Percentiles rank a stretch among this genome's conserved stretches.
phyloP scores from a whole-genome alignment of 2,113 vertebrate genomes.

The Vanacampus margaritifer region DNA sequence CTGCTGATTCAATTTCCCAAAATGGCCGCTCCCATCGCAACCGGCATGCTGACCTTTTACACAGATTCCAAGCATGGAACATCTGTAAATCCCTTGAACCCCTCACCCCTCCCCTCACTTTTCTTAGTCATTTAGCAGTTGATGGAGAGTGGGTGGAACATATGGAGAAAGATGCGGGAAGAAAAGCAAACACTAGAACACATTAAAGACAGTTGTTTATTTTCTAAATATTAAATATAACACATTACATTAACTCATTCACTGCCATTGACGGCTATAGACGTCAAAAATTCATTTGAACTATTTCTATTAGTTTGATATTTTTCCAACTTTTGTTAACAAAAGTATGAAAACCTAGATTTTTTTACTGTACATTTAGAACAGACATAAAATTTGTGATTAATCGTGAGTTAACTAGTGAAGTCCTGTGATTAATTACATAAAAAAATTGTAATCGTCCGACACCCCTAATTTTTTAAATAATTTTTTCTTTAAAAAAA shows the following conservation, averaged over 20 bases:
- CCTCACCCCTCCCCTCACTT: constrained; percentile 21
- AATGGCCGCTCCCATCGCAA: constrained; percentile 41
- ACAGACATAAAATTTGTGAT: too few species aligned
- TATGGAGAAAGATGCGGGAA: neutral
- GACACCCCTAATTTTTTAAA: too few species aligned
- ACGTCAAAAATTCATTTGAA: too few species aligned
- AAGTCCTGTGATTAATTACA: too few species aligned
- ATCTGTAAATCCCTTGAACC: constrained; percentile 57
- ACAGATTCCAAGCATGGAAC: constrained; percentile 67
- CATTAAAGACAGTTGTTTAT: neutral
- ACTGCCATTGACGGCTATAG: too few species aligned
- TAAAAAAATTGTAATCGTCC: too few species aligned
- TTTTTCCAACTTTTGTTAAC: too few species aligned
- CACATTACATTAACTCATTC: neutral
- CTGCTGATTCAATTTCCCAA: constrained; percentile 53
- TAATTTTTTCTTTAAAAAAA: too few species aligned
- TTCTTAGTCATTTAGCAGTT: constrained; percentile 21
- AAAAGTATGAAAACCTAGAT: too few species aligned
- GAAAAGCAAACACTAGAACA: neutral
- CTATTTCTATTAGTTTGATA: too few species aligned
- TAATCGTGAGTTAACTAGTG: too few species aligned
- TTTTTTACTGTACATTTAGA: too few species aligned
- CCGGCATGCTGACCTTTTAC: constrained; percentile 67
- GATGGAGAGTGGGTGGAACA: constrained; percentile 8
- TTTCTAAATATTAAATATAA: neutral